Evolutionary conservation across 2,113 vertebrate genomes (phyloP), one percentile per base, ranked within the genome.

Genomic region (Polyodon spathula): DNA sequence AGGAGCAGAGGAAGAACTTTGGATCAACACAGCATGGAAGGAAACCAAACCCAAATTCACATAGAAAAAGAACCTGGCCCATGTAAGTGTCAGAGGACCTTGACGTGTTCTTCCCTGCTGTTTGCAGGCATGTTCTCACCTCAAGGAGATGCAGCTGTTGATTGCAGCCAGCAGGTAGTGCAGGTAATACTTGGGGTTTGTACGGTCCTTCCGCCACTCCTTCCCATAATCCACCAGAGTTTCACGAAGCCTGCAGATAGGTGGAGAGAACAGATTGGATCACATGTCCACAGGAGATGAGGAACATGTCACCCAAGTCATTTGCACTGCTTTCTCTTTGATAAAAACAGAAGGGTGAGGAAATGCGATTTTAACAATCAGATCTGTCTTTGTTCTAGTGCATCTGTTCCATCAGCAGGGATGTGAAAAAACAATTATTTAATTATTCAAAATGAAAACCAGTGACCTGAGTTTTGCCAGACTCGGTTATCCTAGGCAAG

Each of bases 101-200:
- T 27, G 27, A 27, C 27, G 27, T 27, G 27, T 27, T 27, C 27
- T 27, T 3, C 27, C 27, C 27, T 27, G 27, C 27, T 27, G 27
- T 27, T 27, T 27, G 27, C 27, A 58, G 48, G 5, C 14, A n/a
- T 50, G 27, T 56, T 67, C 44, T 79, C 88, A 98, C 96, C 95
- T 93, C 73, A 99, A 87, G 61, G 89, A 84, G 73, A 89, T 82
- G 65, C 89, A 94, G 78, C 95, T 94, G 80, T 93, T 97, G 76
- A 97, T 87, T 54, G 84, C 77, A 1, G 94, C 90, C 77, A 97
- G 81, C 9, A 98, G 78, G 69, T 97, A 94, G 68, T 90, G 81
- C 64, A 92, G 69, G 4, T 96, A 95, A 73, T 89, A 84, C 71
- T 85, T 87, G 70, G 78, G 87, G 37, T 40, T 37, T 0, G 70